Base-by-base conservation (phyloP, 2,888 invertebrate genomes). In the Polydrusus pterygomalis region DNA sequence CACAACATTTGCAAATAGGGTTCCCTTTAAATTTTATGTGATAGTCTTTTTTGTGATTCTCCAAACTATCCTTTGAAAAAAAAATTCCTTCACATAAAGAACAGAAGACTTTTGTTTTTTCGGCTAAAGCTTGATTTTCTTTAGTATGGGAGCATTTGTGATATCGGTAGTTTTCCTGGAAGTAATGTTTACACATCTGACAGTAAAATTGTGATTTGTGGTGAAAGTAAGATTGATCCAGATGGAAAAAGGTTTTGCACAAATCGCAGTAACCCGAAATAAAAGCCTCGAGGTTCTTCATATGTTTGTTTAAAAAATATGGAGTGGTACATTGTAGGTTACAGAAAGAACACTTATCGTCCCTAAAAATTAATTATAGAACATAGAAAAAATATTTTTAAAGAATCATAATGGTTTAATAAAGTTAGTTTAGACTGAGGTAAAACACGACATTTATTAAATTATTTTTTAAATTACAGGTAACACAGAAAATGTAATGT, bases 201-300 rank as follows among this genome's bases (percentile, higher is more conserved):
- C 65, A 65, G 18, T 49, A 65, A 65, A 49, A 65, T 15, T 49
- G 40, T 0, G 15, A 65, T 6, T 49, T 49, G 13, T 65, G 49
- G 9, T 65, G 65, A 30, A 15, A 49, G 2, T 49, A 17, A 11
- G 45, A 65, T 10, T 47, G n/a, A 2, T 65, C 65, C 17, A 51
- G 13, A 49, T 47, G 10, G 34, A 47, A 49, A 51, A 17, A 6
- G 30, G n/a, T n/a, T n/a, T n/a, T 1, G 15, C 65, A 65, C 6
- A 13, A 30, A 11, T 49, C 49, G 30, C 65, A 65, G 30, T 30
- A 20, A 7, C 45, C 65, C 5, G 15, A 34, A 65, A 65, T 34
- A 17, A 34, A 65, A n/a, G 65, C 65, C 15, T 65, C 51, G 0
- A 65, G 13, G n/a, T 65, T 49, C 30, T 65, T 65, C 65, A 65